These are phyloP conservation scores for Halcyon chelicuti DNA, from an alignment of 2,797 vertebrate genomes.

Conservation along the genomic window DNA sequence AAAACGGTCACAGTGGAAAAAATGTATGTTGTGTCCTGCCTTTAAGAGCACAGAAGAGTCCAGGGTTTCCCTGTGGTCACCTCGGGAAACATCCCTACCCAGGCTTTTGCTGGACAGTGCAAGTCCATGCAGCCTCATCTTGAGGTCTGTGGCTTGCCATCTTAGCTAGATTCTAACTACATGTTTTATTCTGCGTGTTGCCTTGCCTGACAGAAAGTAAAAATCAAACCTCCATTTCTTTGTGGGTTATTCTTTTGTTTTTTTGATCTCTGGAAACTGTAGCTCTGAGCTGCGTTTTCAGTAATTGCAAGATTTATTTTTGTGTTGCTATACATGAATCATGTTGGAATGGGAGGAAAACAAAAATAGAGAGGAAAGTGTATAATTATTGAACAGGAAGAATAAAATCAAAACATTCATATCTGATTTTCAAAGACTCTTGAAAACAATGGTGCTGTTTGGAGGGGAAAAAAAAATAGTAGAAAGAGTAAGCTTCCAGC, in stretches of 20 bases:
- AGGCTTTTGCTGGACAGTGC: not conserved
- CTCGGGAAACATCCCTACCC: not conserved
- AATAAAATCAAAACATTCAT: not conserved
- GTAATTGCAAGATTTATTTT: constrained; percentile 41
- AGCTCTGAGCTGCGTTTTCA: not conserved
- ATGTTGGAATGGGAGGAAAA: not conserved
- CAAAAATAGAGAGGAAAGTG: not conserved
- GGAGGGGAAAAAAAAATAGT: not conserved
- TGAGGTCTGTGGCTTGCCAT: constrained; percentile 4
- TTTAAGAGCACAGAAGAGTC: not conserved
- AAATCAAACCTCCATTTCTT: not conserved
- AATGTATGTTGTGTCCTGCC: not conserved
- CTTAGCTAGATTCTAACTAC: not conserved
- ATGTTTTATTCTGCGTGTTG: not conserved
- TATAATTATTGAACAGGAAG: not conserved
- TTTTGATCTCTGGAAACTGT: constrained; percentile 17
- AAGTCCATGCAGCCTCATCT: rapidly evolving
- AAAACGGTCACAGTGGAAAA: not conserved
- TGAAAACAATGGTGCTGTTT: not conserved
- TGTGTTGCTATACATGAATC: not conserved
- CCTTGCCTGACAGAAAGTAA: not conserved
- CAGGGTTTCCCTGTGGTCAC: not conserved
- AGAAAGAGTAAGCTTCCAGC: not conserved
- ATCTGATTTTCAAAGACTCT: not conserved
- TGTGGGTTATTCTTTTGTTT: not conserved